Evolutionary conservation across 2,888 invertebrate species (phyloP), one percentile per base, ranked within the genome.

Genomic region (Hydropsyche betteni): DNA sequence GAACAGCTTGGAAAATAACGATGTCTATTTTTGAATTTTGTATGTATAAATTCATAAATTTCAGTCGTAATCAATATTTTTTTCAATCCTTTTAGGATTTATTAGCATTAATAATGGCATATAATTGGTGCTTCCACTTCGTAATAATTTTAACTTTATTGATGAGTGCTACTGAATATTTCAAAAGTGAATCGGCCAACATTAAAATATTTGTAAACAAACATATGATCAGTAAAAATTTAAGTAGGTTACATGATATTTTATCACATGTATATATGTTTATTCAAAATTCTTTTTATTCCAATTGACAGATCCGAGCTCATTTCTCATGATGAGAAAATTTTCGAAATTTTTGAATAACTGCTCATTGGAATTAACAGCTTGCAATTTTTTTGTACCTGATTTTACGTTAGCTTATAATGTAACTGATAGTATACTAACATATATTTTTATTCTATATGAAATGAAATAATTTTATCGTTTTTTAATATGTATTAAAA

Each of bases 101-200:
- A 1, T 36, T 64, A 64, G 64, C 64, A 3, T 36, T 64, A 34
- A n/a, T 36, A 2, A 64, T 64, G 64, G 36, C 36, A 33, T 36
- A 33, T 12, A 64, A 64, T 12, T 64, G 64, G 64, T 34, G 64
- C 36, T 36, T 64, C 36, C 64, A 64, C 34, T 64, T 64, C 34
- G 6, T 36, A 34, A 34, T 64, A 64, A 24, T 58, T 24, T 16
- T 58, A 58, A 58, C 58, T 8, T 2, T 58, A 24, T 64, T 64
- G 36, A 10, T 64, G 36, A 36, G 34, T n/a, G 36, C 12, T 36
- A 36, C 64, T 12, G 64, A 64, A 36, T 64, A 64, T 36, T 64
- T 64, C 2, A 64, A 64, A 64, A 64, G 34, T n/a, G 64, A 64
- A 36, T 64, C 10, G 3, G 12, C n/a, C 36, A 64, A 64, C 4